phyloP scores from a whole-genome alignment of 2,113 vertebrate species.

The Pogonocichla stellata region DNA sequence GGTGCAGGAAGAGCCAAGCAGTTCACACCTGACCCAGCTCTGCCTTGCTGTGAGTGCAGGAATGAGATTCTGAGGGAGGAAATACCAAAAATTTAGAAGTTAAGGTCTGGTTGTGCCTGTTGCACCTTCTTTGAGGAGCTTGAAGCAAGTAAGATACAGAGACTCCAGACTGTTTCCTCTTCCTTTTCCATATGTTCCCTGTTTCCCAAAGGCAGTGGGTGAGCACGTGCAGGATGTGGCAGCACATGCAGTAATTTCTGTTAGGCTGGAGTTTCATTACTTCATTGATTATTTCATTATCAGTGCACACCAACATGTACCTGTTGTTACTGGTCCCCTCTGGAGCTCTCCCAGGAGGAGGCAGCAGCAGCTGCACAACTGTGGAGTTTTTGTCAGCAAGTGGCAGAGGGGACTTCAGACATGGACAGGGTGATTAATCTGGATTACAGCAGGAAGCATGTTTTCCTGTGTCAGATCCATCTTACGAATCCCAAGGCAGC shows the following conservation, averaged over 20 bases:
- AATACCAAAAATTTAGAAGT: background rate
- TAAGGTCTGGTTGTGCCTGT: background rate
- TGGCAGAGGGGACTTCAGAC: background rate
- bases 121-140: too few relatives aligned
- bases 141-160: background rate
- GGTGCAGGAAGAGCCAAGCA: background rate
- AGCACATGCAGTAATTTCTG: background rate
- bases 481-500: background rate
- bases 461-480: background rate
- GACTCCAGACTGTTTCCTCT: background rate
- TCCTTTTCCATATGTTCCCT: accelerated
- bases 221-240: accelerated
- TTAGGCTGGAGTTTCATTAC: background rate
- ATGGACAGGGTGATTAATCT: background rate
- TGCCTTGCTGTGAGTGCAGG: background rate
- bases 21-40: background rate
- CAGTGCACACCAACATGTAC: background rate
- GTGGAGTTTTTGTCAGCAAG: background rate
- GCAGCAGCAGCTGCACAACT: background rate
- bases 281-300: background rate
- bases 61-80: background rate
- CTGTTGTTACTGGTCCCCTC: background rate
- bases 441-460: background rate
- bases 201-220: background rate
- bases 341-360: background rate